phyloP scores from a whole-genome alignment of 2,797 vertebrate genomes.

The Gobio occitaniae region DNA sequence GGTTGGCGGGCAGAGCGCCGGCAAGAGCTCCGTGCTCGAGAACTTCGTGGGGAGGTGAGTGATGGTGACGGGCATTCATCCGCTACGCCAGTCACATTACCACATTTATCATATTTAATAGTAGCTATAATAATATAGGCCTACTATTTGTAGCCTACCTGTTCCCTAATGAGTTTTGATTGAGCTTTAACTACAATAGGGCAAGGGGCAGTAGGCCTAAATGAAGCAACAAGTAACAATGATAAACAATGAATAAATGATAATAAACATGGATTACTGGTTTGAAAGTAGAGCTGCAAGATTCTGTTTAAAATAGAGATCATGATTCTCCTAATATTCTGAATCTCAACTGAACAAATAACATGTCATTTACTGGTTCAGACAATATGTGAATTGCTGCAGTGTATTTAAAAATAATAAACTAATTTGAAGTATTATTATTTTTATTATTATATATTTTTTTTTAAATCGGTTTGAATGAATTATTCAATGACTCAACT shows the following conservation, averaged over 20 bases:
- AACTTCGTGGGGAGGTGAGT: conserved; percentile 94
- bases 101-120: not conserved
- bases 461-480: not conserved
- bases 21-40: conserved; percentile 96
- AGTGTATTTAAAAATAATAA: not conserved
- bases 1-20: conserved; percentile 94
- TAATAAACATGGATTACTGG: not conserved
- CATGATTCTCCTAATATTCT: no score
- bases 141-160: no score
- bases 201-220: no score
- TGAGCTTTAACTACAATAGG: conserved; percentile 61
- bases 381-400: not conserved
- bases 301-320: not conserved
- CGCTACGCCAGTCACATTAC: not conserved
- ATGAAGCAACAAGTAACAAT: not conserved
- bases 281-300: not conserved
- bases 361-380: not conserved
- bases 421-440: not conserved
- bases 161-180: conserved; percentile 56
- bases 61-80: not conserved
- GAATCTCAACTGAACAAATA: no score
- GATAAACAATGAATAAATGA: not conserved
- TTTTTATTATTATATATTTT: no score
- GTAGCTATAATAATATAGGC: not conserved
- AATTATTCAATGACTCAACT: not conserved